Evolutionary conservation across 1,140 invertebrate genomes (phyloP).

Genomic region (Drosophila varians): DNA sequence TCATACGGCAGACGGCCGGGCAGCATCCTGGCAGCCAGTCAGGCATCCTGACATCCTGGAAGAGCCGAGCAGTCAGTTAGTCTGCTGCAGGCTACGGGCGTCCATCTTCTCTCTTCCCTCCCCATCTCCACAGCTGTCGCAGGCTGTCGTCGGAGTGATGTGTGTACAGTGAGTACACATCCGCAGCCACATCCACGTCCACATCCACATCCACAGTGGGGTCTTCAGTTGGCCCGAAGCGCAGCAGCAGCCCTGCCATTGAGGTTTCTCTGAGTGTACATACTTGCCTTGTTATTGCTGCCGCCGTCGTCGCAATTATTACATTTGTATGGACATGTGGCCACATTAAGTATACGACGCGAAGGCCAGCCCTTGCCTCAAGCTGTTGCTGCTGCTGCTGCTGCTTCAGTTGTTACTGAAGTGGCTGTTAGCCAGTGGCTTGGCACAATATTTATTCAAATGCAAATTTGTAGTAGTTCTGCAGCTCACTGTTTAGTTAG

Average conservation of each 20-base stretch:
- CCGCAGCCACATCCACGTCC: background rate
- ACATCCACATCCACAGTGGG: background rate
- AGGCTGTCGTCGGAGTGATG: slow-evolving; percentile 40
- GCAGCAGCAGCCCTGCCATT: slow-evolving; percentile 48
- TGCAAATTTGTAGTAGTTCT: slow-evolving; percentile 34
- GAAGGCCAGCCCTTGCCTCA: slow-evolving; percentile 54
- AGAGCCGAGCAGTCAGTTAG: slow-evolving; percentile 39
- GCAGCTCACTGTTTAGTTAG: slow-evolving; percentile 53
- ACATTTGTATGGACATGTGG: slow-evolving; percentile 75
- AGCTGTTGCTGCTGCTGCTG: slow-evolving; percentile 24
- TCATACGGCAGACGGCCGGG: slow-evolving; percentile 34
- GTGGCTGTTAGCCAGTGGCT: slow-evolving; percentile 45
- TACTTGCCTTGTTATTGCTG: slow-evolving; percentile 18
- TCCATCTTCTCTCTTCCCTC: slow-evolving; percentile 8
- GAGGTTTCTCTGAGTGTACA: slow-evolving; percentile 65
- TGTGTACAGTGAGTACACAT: slow-evolving; percentile 28
- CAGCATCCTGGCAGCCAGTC: slow-evolving; percentile 23
- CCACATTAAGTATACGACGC: slow-evolving; percentile 70
- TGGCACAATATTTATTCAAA: slow-evolving; percentile 68
- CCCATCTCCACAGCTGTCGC: slow-evolving; percentile 29
- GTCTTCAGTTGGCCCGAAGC: slow-evolving; percentile 25
- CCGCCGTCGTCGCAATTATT: slow-evolving; percentile 59
- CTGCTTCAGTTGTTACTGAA: slow-evolving; percentile 12
- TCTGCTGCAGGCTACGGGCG: slow-evolving; percentile 44
- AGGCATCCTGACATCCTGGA: slow-evolving; percentile 19